Conservation (phyloP, 2,113 vertebrate genomes). For the Perccottus glenii region DNA sequence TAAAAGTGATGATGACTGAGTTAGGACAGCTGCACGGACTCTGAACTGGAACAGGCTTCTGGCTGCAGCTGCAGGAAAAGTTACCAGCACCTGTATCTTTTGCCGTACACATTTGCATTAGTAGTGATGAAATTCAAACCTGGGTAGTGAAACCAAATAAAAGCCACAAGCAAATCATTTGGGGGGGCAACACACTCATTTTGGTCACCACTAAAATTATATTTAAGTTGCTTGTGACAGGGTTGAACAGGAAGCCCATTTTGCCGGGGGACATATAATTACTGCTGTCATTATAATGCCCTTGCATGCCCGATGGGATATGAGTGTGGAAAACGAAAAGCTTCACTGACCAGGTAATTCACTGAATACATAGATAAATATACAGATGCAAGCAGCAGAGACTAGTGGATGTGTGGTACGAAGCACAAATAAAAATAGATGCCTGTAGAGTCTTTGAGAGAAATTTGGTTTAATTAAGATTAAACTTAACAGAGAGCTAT, state of each 20-base stretch:
- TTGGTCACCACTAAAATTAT: conserved; percentile 30
- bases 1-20: not conserved
- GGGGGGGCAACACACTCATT: conserved; percentile 3
- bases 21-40: conserved; percentile 10
- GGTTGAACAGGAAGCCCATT: conserved; percentile 22
- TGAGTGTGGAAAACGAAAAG: conserved; percentile 23
- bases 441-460: conserved; percentile 61
- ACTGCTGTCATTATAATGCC: conserved; percentile 34
- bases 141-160: conserved; percentile 41
- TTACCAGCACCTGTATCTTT: not conserved
- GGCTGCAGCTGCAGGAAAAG: conserved; percentile 42
- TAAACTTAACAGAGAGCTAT: conserved; percentile 31
- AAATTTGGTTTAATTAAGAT: conserved; percentile 70
- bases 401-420: conserved; percentile 31
- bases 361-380: conserved; percentile 39
- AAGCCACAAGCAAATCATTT: conserved; percentile 25
- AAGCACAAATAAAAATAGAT: conserved; percentile 56
- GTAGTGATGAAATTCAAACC: conserved; percentile 40
- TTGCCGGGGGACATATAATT: conserved; percentile 44
- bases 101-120: conserved; percentile 15
- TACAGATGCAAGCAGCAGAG: conserved; percentile 13
- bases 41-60: conserved; percentile 29
- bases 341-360: conserved; percentile 47
- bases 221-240: conserved; percentile 42
- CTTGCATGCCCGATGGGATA: conserved; percentile 17